Percentiles rank a stretch among this genome's conserved stretches.
phyloP scores from a whole-genome alignment of 2,113 vertebrate genomes.

The Vulpes lagopus region DNA sequence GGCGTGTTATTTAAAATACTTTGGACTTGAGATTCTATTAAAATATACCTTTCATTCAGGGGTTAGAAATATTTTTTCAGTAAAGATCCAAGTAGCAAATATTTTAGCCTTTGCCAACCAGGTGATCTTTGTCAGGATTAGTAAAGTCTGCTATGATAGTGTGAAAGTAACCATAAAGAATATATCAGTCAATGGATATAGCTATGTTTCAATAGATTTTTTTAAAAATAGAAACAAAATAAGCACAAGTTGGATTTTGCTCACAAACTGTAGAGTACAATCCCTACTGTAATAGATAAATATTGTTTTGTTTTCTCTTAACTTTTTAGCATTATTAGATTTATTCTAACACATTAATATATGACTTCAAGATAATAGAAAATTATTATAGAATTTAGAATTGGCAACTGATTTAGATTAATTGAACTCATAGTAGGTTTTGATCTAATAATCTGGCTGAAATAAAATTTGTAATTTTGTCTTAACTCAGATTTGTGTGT shows the following conservation, averaged over 20 bases:
- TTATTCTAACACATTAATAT: background rate
- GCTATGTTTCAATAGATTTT: background rate
- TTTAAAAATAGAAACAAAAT: background rate
- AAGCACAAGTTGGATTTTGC: background rate
- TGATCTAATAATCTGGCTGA: background rate
- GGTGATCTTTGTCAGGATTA: background rate
- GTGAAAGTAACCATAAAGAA: background rate
- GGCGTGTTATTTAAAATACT: background rate
- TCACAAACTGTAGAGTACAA: background rate
- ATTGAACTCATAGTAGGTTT: background rate
- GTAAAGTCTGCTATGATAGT: background rate
- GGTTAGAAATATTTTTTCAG: background rate
- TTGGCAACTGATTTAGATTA: background rate
- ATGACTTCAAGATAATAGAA: background rate
- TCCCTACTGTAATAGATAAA: background rate
- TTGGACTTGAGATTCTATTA: background rate
- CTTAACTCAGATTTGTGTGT: background rate
- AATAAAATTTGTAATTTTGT: background rate
- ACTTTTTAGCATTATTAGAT: background rate
- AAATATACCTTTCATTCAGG: background rate
- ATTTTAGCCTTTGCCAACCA: background rate
- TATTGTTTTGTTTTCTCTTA: background rate
- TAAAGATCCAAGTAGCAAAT: background rate
- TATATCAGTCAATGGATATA: background rate
- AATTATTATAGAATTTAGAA: background rate